A percentile compares a stretch with the other conserved stretches of the same genome.
These are phyloP conservation scores for Cydia fagiglandana DNA, from an alignment of 1,140 invertebrate species.

Conservation along the genomic window DNA sequence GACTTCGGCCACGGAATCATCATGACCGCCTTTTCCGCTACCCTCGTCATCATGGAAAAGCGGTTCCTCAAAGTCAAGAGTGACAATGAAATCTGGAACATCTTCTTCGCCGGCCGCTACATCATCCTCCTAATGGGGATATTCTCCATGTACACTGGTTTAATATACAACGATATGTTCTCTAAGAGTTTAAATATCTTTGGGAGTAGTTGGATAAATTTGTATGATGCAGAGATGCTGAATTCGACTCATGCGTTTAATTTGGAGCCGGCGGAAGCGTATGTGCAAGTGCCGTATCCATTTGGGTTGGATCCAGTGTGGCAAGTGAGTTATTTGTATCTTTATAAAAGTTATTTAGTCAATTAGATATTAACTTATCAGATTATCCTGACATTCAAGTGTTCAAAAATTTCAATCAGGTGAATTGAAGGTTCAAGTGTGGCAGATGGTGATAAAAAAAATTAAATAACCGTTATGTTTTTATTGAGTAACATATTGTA, in stretches of 20 bases:
- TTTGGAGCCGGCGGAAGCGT: slow-evolving; percentile 81
- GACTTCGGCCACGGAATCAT: slow-evolving; percentile 86
- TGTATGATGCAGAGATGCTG: slow-evolving; percentile 74
- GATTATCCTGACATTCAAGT: too few species aligned
- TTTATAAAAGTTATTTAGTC: too few species aligned
- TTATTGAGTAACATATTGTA: neutral
- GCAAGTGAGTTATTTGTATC: slow-evolving; percentile 66
- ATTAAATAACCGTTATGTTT: neutral
- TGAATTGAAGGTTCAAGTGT: neutral
- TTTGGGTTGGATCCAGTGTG: slow-evolving; percentile 91
- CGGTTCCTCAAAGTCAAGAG: slow-evolving; percentile 73
- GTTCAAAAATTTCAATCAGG: too few species aligned
- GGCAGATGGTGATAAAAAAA: too few species aligned
- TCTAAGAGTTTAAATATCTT: slow-evolving; percentile 91
- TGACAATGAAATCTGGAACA: slow-evolving; percentile 87
- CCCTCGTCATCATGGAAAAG: slow-evolving; percentile 83
- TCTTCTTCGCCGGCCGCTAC: slow-evolving; percentile 91
- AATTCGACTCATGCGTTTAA: slow-evolving; percentile 75
- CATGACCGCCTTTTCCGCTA: slow-evolving; percentile 82
- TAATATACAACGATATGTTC: slow-evolving; percentile 93
- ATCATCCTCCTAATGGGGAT: slow-evolving; percentile 92
- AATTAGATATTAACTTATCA: too few species aligned
- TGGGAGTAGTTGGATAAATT: slow-evolving; percentile 85
- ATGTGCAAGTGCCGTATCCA: slow-evolving; percentile 81
- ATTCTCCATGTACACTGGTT: slow-evolving; percentile 91